Evolutionary conservation across 2,888 invertebrate genomes (phyloP).

Genomic region (Tryphoninae sp.): DNA sequence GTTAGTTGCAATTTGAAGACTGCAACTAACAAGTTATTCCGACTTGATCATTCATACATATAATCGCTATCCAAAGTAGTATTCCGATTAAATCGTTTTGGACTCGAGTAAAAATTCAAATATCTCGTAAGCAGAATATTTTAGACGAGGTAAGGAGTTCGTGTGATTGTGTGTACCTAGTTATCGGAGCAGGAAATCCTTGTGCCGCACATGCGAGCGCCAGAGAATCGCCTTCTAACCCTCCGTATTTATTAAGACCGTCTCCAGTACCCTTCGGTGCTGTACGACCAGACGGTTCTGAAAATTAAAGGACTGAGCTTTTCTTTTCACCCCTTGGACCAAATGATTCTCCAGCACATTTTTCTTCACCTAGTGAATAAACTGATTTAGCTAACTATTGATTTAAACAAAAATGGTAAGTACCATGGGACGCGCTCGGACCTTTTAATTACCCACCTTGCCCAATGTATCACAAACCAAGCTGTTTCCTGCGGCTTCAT

Average conservation of each 20-base stretch:
- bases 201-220: slow-evolving; percentile 78
- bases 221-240: slow-evolving; percentile 77
- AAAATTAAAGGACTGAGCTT: slow-evolving; percentile 68
- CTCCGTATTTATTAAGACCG: slow-evolving; percentile 80
- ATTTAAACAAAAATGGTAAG: slow-evolving; percentile 21
- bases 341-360: background rate
- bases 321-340: slow-evolving; percentile 22
- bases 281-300: slow-evolving; percentile 81
- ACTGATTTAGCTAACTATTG: background rate
- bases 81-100: background rate
- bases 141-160: slow-evolving; percentile 37
- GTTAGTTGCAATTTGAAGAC: no score
- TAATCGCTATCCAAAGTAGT: background rate
- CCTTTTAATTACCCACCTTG: slow-evolving; percentile 36
- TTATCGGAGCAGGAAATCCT: slow-evolving; percentile 79
- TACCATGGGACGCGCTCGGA: slow-evolving; percentile 19
- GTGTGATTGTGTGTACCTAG: slow-evolving; percentile 76
- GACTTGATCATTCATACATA: background rate
- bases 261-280: slow-evolving; percentile 81
- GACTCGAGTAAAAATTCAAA: background rate
- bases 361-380: background rate
- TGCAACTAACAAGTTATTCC: no score
- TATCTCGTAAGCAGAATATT: background rate
- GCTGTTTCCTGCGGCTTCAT: background rate
- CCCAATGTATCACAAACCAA: background rate